Percentiles rank a stretch among this genome's conserved stretches.
Evolutionary conservation across 1,140 invertebrate genomes (phyloP).

Genomic region (Amphibalanus amphitrite): DNA sequence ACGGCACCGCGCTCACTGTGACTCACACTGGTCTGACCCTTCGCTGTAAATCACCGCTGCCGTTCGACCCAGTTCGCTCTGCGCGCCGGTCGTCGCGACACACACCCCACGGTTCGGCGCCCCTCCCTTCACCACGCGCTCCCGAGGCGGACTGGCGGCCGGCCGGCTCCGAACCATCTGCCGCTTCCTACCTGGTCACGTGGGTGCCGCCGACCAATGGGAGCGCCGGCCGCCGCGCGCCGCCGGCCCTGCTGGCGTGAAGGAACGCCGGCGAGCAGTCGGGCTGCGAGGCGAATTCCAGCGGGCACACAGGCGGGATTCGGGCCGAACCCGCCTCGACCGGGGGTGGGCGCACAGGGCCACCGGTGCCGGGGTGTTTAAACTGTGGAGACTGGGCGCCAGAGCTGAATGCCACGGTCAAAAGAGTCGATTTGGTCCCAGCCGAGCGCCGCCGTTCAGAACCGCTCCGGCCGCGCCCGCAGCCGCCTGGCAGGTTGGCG

Average conservation of each 20-base stretch:
- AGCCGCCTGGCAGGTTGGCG: no score
- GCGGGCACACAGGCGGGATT: background rate
- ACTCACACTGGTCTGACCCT: no score
- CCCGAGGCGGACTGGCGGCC: background rate
- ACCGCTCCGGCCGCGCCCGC: no score
- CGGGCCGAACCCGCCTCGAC: background rate
- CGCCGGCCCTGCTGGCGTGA: background rate
- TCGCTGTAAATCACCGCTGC: background rate
- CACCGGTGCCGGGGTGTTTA: no score
- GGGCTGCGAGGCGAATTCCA: background rate
- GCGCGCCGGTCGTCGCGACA: background rate
- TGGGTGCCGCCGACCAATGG: background rate
- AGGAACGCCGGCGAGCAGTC: background rate
- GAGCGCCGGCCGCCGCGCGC: no score
- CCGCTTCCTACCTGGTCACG: background rate
- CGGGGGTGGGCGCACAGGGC: no score
- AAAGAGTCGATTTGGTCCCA: no score
- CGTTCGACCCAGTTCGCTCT: background rate
- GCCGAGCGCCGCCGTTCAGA: no score
- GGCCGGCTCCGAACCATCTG: background rate
- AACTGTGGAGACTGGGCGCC: no score
- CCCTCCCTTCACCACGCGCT: background rate
- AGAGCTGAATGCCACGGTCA: no score
- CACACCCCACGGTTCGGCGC: no score
- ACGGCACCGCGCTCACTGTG: background rate